phyloP scores from a whole-genome alignment of 2,888 invertebrate species.

The Orchesella flavescens region DNA sequence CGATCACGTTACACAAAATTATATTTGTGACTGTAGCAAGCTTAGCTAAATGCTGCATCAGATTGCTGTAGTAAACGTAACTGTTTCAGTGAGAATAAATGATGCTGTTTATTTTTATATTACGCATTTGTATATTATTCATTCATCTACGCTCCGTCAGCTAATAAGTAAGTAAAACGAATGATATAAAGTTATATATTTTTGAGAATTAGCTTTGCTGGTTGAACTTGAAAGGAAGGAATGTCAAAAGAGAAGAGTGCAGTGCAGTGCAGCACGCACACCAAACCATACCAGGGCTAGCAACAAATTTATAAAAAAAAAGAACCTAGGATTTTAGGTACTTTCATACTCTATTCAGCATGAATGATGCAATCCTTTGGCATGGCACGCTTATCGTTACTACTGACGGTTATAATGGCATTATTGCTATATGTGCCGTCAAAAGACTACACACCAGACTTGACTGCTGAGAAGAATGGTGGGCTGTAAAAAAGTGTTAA shows the following conservation, averaged over 20 bases:
- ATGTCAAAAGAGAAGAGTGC: not conserved
- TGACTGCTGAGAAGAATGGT: constrained; percentile 17
- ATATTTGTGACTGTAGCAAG: not conserved
- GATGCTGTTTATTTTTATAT: too few species aligned
- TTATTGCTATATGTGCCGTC: not conserved
- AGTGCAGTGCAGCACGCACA: not conserved
- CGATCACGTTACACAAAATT: constrained; percentile 22
- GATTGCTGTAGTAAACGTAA: too few species aligned
- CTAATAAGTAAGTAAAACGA: not conserved
- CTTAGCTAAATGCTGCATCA: too few species aligned
- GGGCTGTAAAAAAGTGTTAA: constrained; percentile 32
- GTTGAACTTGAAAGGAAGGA: constrained; percentile 14
- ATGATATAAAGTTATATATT: not conserved
- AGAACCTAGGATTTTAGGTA: not conserved
- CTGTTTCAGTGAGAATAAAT: too few species aligned
- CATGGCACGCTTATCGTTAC: constrained; percentile 22
- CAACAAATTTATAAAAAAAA: constrained; percentile 1
- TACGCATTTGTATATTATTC: too few species aligned
- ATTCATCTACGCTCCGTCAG: too few species aligned
- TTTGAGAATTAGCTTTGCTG: not conserved
- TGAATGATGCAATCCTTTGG: not conserved
- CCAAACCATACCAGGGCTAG: not conserved
- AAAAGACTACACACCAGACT: constrained; percentile 28
- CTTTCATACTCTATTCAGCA: not conserved
- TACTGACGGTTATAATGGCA: not conserved